Evolutionary conservation across 2,888 invertebrate species (phyloP), one percentile per base, ranked within the genome.

Genomic region (Lithophane leautieri): DNA sequence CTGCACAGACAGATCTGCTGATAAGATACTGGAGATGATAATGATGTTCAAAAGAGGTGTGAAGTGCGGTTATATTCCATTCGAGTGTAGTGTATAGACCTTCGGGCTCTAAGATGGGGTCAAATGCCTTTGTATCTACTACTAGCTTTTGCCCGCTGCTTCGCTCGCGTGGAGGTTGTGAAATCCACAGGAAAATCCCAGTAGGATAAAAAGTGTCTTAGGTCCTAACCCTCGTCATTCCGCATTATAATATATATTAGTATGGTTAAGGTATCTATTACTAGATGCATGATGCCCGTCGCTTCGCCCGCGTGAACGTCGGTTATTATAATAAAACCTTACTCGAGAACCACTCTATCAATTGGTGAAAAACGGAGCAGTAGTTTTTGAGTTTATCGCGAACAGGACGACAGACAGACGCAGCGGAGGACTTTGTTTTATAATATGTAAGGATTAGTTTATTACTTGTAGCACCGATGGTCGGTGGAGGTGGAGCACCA

Each of bases 21-120:
- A 81, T 83, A 79, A 83, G 79, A 81, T 71, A 70, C 16, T 40
- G 4, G 28, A 60, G 70, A 62, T 63, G 74, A 62, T 44, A 56
- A 25, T 16, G 28, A 58, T 42, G 58, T 62, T 68, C 56, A 56
- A 60, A 58, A 50, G 25, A 63, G 28, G 25, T 63, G 28, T 34
- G 16, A 25, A 58, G 4, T 34, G 19, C 62, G 69, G 73, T 28
- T 78, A 62, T 73, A 77, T 81, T 83, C 79, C 83, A 73, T 58
- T 69, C 14, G 4, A 40, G 9, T 66, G 14, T 7, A 19, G 19
- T 47, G 8, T 70, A 34, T 2, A n/a, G n/a, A n/a, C 19, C 6
- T 58, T 61, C 34, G 9, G 12, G 22, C 4, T 71, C 42, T 56
- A 34, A 14, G 8, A 44, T 60, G 28, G 12, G 12, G 34, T 22